Evolutionary conservation across 2,797 vertebrate species (phyloP).

Genomic region (Morelia viridis): DNA sequence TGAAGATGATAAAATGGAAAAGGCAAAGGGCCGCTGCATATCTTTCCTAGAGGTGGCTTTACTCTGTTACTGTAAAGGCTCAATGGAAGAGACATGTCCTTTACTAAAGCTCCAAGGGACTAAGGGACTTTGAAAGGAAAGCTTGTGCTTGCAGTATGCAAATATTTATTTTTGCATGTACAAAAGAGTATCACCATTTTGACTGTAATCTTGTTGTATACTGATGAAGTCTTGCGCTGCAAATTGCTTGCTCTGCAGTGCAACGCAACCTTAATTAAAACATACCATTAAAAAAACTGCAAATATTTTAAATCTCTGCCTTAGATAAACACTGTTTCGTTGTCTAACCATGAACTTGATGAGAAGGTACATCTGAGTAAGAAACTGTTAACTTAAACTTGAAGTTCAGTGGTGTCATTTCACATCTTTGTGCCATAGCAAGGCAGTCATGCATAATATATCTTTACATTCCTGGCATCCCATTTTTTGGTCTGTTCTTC

Average conservation of each 20-base stretch:
- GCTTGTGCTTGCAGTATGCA: slow-evolving; percentile 15
- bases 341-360: slow-evolving; percentile 23
- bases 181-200: slow-evolving; percentile 22
- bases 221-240: slow-evolving; percentile 12
- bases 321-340: slow-evolving; percentile 29
- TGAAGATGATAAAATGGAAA: background rate
- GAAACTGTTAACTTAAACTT: slow-evolving; percentile 44
- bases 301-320: slow-evolving; percentile 33
- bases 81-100: background rate
- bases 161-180: slow-evolving; percentile 39
- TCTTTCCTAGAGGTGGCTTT: background rate
- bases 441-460: slow-evolving; percentile 59
- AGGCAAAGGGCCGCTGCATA: background rate
- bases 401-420: slow-evolving; percentile 35
- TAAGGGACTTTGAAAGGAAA: slow-evolving; percentile 1
- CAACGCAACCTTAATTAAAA: slow-evolving; percentile 33
- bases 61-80: background rate
- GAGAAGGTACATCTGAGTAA: slow-evolving; percentile 34
- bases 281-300: slow-evolving; percentile 23
- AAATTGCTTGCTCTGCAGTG: slow-evolving; percentile 23
- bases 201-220: slow-evolving; percentile 22
- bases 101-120: slow-evolving; percentile 7
- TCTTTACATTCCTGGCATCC: slow-evolving; percentile 64
- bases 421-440: slow-evolving; percentile 47
- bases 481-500: slow-evolving; percentile 56